Conservation (phyloP, 2,888 invertebrate species). For the Cetonia aurata region DNA sequence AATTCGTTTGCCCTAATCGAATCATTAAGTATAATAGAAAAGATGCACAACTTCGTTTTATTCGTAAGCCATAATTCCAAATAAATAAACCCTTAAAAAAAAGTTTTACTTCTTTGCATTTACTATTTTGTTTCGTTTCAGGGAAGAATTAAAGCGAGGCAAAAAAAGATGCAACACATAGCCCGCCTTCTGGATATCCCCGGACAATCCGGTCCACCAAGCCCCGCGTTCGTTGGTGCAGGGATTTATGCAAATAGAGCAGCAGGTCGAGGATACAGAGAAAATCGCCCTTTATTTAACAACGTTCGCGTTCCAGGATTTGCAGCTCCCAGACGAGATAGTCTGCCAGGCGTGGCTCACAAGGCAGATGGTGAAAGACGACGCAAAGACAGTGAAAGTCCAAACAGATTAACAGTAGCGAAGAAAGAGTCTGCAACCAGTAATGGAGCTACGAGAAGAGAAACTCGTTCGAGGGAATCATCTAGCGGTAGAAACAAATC, state of each 20-base stretch:
- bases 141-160: constrained; percentile 93
- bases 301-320: constrained; percentile 65
- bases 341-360: constrained; percentile 63
- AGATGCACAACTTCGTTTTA: too few relatives aligned
- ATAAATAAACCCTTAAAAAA: too few relatives aligned
- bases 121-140: constrained; percentile 60
- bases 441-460: constrained; percentile 53
- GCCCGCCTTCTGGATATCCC: constrained; percentile 91
- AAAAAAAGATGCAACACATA: constrained; percentile 97
- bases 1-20: too few relatives aligned
- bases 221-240: constrained; percentile 66
- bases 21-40: too few relatives aligned
- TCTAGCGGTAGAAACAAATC: constrained; percentile 69
- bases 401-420: constrained; percentile 55
- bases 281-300: constrained; percentile 63
- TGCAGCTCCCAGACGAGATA: constrained; percentile 65
- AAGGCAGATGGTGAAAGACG: constrained; percentile 57
- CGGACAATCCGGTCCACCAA: constrained; percentile 68
- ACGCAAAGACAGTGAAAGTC: constrained; percentile 58
- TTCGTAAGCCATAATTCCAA: too few relatives aligned
- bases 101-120: too few relatives aligned
- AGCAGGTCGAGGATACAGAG: constrained; percentile 59
- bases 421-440: constrained; percentile 47
- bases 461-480: constrained; percentile 54
- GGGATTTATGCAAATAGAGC: constrained; percentile 60